phyloP scores from a whole-genome alignment of 1,140 invertebrate species.

The Drosophila ficusphila region DNA sequence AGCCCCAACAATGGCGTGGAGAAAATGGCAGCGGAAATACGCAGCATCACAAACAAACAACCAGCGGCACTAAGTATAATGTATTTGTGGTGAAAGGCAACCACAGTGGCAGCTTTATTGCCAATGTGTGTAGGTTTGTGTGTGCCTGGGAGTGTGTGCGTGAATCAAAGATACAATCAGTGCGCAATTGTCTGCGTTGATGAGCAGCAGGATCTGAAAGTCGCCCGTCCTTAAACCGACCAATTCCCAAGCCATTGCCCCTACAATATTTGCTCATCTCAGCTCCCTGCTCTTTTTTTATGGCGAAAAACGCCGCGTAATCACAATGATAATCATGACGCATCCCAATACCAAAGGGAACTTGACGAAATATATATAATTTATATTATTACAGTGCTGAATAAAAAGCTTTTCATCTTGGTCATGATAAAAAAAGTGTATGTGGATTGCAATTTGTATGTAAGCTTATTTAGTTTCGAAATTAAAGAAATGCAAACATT shows the following conservation, averaged over 20 bases:
- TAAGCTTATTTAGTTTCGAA: too few relatives aligned
- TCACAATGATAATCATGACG: constrained; percentile 78
- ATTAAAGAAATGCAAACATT: too few relatives aligned
- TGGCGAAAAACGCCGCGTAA: constrained; percentile 69
- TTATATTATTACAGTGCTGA: constrained; percentile 34
- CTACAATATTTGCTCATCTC: constrained; percentile 13
- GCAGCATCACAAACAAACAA: constrained; percentile 43
- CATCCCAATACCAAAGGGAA: constrained; percentile 34
- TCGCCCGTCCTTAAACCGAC: constrained; percentile 13
- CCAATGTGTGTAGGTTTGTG: constrained; percentile 35
- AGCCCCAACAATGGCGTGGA: constrained; percentile 40
- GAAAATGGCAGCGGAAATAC: constrained; percentile 54
- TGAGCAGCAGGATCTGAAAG: constrained; percentile 57
- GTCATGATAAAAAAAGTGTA: constrained; percentile 4
- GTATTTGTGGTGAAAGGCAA: constrained; percentile 73
- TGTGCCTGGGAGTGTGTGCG: background rate
- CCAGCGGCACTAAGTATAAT: constrained; percentile 71
- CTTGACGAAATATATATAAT: constrained; percentile 23
- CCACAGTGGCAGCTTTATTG: constrained; percentile 75
- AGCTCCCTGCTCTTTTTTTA: constrained; percentile 45
- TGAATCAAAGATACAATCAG: constrained; percentile 74
- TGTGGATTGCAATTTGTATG: background rate
- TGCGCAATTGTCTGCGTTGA: constrained; percentile 78
- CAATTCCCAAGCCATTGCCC: constrained; percentile 6
- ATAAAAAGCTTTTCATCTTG: constrained; percentile 18